A percentile compares a stretch with the other conserved stretches of the same genome.
phyloP scores from a whole-genome alignment of 2,888 invertebrate genomes.

The Cremastinae sp. region DNA sequence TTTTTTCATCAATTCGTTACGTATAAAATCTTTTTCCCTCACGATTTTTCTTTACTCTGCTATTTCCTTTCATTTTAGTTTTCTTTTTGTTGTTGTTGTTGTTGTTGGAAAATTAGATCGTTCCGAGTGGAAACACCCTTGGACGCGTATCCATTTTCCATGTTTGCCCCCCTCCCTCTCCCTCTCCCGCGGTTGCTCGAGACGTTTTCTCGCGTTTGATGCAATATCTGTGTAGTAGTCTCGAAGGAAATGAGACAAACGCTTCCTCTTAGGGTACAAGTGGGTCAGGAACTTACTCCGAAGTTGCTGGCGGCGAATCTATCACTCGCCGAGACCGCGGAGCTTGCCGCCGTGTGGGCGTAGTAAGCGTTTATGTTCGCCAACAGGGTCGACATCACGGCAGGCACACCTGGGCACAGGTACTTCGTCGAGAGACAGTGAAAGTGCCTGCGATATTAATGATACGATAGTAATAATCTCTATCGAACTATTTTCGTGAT shows the following conservation, averaged over 20 bases:
- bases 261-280: conserved; percentile 19
- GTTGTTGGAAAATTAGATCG: no score
- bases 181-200: not conserved
- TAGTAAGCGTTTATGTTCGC: conserved; percentile 99
- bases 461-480: not conserved
- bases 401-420: conserved; percentile 98
- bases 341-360: conserved; percentile 98
- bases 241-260: conserved; percentile 17
- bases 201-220: not conserved
- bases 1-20: no score
- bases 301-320: conserved; percentile 99
- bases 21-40: no score
- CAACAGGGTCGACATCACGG: conserved; percentile 98
- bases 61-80: no score
- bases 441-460: conserved; percentile 89
- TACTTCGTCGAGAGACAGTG: conserved; percentile 99
- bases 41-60: no score
- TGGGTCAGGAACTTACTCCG: conserved; percentile 87
- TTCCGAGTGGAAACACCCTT: conserved; percentile 2
- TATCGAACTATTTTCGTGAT: not conserved
- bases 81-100: no score
- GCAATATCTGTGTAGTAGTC: conserved; percentile 8
- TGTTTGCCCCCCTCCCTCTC: no score
- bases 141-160: not conserved
- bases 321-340: conserved; percentile 99